A percentile compares a stretch with the other conserved stretches of the same genome.
Evolutionary conservation across 1,140 invertebrate species (phyloP).

Genomic region (Drosophila eugracilis): DNA sequence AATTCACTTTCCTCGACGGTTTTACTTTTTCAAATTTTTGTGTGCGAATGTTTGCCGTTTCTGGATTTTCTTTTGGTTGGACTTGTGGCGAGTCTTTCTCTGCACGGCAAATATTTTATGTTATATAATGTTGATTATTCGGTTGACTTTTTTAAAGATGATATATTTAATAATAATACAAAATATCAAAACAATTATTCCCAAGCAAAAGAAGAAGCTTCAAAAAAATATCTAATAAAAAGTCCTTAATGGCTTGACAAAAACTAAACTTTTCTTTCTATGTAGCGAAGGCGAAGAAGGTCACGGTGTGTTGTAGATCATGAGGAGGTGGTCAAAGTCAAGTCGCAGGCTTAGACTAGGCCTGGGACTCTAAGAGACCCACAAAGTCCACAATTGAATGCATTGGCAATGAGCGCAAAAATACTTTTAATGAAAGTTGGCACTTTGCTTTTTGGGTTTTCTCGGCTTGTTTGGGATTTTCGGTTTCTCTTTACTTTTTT

Average conservation of each 20-base stretch:
- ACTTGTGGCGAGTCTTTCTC: slow-evolving; percentile 21
- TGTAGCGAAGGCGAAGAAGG: slow-evolving; percentile 70
- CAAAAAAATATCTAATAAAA: too few relatives aligned
- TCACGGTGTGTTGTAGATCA: slow-evolving; percentile 75
- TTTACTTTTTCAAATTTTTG: slow-evolving; percentile 63
- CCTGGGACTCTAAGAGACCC: slow-evolving; percentile 51
- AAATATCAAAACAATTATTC: too few relatives aligned
- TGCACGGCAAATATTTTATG: slow-evolving; percentile 1
- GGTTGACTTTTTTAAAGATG: neutral
- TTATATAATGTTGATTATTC: neutral
- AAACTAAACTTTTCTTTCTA: neutral
- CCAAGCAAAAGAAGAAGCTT: too few relatives aligned
- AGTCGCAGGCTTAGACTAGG: slow-evolving; percentile 37
- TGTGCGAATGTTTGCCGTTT: slow-evolving; percentile 33
- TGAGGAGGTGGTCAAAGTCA: slow-evolving; percentile 63
- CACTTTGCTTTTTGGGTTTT: slow-evolving; percentile 70
- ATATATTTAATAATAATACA: too few relatives aligned
- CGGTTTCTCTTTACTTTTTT: slow-evolving; percentile 29
- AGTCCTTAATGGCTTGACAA: too few relatives aligned
- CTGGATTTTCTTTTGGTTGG: slow-evolving; percentile 12
- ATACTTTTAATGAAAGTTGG: slow-evolving; percentile 83
- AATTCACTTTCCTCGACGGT: slow-evolving; percentile 76
- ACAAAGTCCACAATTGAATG: slow-evolving; percentile 70
- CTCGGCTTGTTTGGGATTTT: slow-evolving; percentile 47
- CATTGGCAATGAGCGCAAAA: slow-evolving; percentile 77